phyloP scores from a whole-genome alignment of 1,140 invertebrate species.

The Brachionus paranguensis region DNA sequence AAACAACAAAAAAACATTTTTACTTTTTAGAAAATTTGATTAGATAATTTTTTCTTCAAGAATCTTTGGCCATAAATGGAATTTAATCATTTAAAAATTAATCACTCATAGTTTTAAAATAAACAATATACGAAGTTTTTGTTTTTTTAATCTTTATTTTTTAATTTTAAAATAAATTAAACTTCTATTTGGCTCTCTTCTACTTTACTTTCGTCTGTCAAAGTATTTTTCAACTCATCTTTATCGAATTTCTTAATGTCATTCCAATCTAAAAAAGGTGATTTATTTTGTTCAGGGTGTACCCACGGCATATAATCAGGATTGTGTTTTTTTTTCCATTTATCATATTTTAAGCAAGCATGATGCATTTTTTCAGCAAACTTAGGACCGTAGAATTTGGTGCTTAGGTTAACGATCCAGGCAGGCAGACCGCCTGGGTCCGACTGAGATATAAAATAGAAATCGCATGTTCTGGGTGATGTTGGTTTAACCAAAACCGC shows the following conservation, averaged over 20 bases:
- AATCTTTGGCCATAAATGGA: not conserved
- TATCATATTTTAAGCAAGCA: slow-evolving; percentile 68
- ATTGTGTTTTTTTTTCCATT: slow-evolving; percentile 71
- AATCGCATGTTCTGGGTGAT: slow-evolving; percentile 61
- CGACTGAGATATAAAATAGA: slow-evolving; percentile 76
- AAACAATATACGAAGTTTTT: too few species aligned
- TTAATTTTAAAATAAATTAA: too few species aligned
- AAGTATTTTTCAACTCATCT: not conserved
- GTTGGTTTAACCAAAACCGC: slow-evolving; percentile 61
- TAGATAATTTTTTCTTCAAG: not conserved
- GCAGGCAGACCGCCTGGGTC: slow-evolving; percentile 79
- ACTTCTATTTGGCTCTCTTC: not conserved
- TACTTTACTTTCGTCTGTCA: not conserved
- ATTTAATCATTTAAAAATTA: not conserved
- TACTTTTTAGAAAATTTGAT: not conserved
- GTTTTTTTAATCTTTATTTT: too few species aligned
- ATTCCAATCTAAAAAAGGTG: not conserved
- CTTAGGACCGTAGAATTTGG: slow-evolving; percentile 76
- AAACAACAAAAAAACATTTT: too few species aligned
- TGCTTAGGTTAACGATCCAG: slow-evolving; percentile 81
- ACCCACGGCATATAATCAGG: slow-evolving; percentile 77
- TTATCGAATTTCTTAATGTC: not conserved
- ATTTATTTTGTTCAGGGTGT: slow-evolving; percentile 58
- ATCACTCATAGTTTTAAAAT: too few species aligned
- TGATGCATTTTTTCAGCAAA: slow-evolving; percentile 63